A percentile compares a stretch with the other conserved stretches of the same genome.
Evolutionary conservation across 2,888 invertebrate species (phyloP).

Genomic region (Limnephilus lunatus): DNA sequence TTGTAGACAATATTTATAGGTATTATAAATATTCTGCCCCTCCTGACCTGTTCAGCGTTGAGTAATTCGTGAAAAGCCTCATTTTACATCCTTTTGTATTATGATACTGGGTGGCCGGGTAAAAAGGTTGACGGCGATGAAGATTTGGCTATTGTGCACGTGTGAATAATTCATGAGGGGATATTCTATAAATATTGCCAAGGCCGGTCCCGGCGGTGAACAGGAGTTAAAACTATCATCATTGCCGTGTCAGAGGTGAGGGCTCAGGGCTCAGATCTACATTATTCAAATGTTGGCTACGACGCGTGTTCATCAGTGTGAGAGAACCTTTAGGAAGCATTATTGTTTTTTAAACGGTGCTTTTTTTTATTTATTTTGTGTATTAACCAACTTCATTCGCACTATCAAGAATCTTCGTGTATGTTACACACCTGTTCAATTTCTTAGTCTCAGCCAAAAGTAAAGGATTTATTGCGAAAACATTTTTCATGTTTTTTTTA

Average conservation of each 20-base stretch:
- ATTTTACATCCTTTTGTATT: slow-evolving; percentile 5
- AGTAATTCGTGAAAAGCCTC: slow-evolving; percentile 21
- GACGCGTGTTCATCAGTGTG: background rate
- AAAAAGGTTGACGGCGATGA: background rate
- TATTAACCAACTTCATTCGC: background rate
- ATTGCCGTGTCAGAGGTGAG: background rate
- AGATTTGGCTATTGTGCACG: slow-evolving; percentile 11
- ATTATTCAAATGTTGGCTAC: background rate
- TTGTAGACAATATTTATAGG: background rate
- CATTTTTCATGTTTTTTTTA: too few species aligned
- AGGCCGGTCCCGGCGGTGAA: background rate
- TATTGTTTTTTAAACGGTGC: too few species aligned
- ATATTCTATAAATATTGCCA: slow-evolving; percentile 2
- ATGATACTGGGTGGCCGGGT: background rate
- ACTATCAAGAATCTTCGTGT: background rate
- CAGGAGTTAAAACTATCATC: slow-evolving; percentile 2
- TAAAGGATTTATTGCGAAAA: background rate
- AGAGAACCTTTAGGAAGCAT: too few species aligned
- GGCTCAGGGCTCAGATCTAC: background rate
- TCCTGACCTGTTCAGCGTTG: slow-evolving; percentile 12
- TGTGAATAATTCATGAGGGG: slow-evolving; percentile 9
- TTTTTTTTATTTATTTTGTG: background rate
- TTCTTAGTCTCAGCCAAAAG: background rate
- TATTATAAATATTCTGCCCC: background rate
- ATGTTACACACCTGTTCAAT: background rate